phyloP scores from a whole-genome alignment of 2,797 vertebrate species.

The Helostoma temminkii region DNA sequence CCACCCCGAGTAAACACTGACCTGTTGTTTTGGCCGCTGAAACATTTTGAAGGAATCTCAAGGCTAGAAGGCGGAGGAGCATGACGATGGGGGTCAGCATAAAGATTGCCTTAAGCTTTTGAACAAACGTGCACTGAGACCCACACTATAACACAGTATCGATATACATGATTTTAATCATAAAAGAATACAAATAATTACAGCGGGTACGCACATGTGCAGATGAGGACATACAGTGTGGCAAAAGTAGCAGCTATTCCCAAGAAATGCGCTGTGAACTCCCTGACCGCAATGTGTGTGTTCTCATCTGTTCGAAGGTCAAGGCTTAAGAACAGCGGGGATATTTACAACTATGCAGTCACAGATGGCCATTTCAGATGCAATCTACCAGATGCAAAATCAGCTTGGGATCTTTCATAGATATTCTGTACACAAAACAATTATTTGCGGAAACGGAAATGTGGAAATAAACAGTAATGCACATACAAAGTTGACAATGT shows the following conservation, averaged over 20 bases:
- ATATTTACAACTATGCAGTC: slow-evolving; percentile 52
- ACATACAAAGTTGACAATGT: too few species aligned
- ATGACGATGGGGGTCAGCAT: background rate
- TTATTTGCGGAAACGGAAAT: slow-evolving; percentile 7
- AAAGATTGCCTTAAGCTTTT: slow-evolving; percentile 1
- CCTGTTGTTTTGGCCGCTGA: slow-evolving; percentile 52
- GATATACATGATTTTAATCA: slow-evolving; percentile 8
- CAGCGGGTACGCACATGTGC: background rate
- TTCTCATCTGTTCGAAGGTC: slow-evolving; percentile 69
- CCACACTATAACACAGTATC: background rate
- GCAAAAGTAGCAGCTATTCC: slow-evolving; percentile 36
- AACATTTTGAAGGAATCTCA: slow-evolving; percentile 59
- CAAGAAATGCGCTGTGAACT: slow-evolving; percentile 22
- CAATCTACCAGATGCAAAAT: slow-evolving; percentile 16
- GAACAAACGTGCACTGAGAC: slow-evolving; percentile 1
- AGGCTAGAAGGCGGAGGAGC: slow-evolving; percentile 29
- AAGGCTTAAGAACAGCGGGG: slow-evolving; percentile 62
- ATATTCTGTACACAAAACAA: background rate
- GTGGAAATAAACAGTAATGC: background rate
- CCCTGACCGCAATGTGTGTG: slow-evolving; percentile 56
- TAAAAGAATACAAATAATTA: background rate
- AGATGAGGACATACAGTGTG: slow-evolving; percentile 16
- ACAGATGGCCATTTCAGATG: slow-evolving; percentile 7
- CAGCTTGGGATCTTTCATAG: background rate
- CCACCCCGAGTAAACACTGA: slow-evolving; percentile 28